These are phyloP conservation scores for Dromius quadrimaculatus DNA, from an alignment of 2,888 invertebrate species.

Conservation along the genomic window DNA sequence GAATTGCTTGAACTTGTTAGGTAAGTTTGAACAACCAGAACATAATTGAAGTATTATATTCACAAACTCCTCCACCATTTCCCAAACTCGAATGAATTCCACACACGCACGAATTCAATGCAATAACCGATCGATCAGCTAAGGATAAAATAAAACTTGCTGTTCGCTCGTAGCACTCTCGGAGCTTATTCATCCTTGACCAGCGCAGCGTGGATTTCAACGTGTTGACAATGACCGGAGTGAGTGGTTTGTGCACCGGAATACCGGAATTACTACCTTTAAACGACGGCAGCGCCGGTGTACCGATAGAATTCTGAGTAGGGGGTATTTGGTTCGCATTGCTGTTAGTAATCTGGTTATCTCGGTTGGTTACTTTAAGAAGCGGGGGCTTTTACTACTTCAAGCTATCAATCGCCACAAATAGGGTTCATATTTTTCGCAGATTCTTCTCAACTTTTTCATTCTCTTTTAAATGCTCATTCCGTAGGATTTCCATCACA, in stretches of 20 bases:
- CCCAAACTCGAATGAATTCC: too few species aligned
- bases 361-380: conserved; percentile 25
- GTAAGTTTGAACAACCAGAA: too few species aligned
- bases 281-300: conserved; percentile 19
- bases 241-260: neutral
- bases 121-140: conserved; percentile 11
- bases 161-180: conserved; percentile 1
- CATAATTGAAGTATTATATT: too few species aligned
- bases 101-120: conserved; percentile 14
- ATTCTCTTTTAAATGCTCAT: conserved; percentile 23
- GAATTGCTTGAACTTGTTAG: too few species aligned
- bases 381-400: neutral
- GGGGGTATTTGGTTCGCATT: conserved; percentile 25
- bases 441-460: too few species aligned
- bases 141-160: conserved; percentile 12
- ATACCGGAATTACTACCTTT: conserved; percentile 36
- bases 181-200: conserved; percentile 42
- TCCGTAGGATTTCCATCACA: conserved; percentile 36
- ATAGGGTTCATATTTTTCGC: too few species aligned
- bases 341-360: conserved; percentile 37
- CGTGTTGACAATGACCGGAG: conserved; percentile 37
- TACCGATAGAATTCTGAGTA: conserved; percentile 37
- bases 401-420: neutral
- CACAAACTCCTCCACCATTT: too few species aligned
- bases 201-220: conserved; percentile 23